These are phyloP conservation scores for Sycophila sp. DNA, from an alignment of 1,140 invertebrate genomes.

Conservation along the genomic window DNA sequence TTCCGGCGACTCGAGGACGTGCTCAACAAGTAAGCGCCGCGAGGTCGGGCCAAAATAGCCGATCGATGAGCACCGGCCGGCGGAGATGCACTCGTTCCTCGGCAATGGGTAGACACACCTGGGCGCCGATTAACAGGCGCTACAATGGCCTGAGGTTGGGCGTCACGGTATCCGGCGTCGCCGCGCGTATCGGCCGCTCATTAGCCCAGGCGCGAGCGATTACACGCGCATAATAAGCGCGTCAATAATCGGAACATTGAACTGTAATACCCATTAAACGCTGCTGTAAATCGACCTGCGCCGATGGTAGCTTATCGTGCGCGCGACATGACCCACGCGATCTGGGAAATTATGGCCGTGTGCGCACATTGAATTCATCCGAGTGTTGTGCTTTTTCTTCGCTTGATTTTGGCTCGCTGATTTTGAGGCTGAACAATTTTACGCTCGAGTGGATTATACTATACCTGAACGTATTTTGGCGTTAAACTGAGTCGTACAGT, in stretches of 20 bases:
- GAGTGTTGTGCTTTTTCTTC: too few species aligned
- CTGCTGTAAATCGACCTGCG: conserved; percentile 5
- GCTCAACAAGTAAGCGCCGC: conserved; percentile 13
- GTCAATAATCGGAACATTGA: conserved; percentile 28
- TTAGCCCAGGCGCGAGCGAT: conserved; percentile 4
- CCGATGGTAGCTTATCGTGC: background rate
- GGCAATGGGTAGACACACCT: background rate
- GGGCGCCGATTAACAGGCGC: conserved; percentile 6
- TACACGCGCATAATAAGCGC: conserved; percentile 27
- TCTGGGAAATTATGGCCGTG: too few species aligned
- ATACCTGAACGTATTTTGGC: too few species aligned
- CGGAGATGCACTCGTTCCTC: too few species aligned
- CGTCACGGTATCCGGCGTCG: background rate
- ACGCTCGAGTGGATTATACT: too few species aligned
- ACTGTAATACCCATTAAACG: conserved; percentile 25
- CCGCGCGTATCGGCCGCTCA: conserved; percentile 11
- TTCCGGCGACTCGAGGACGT: background rate
- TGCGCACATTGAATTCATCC: too few species aligned
- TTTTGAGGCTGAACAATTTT: too few species aligned
- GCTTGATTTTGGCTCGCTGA: too few species aligned
- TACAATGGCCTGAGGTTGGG: background rate
- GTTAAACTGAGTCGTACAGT: too few species aligned
- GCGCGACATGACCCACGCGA: too few species aligned
- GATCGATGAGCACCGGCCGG: too few species aligned
- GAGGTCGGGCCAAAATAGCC: too few species aligned